Conservation (phyloP, 2,888 invertebrate species). For the Harpagoxenus sublaevis region DNA sequence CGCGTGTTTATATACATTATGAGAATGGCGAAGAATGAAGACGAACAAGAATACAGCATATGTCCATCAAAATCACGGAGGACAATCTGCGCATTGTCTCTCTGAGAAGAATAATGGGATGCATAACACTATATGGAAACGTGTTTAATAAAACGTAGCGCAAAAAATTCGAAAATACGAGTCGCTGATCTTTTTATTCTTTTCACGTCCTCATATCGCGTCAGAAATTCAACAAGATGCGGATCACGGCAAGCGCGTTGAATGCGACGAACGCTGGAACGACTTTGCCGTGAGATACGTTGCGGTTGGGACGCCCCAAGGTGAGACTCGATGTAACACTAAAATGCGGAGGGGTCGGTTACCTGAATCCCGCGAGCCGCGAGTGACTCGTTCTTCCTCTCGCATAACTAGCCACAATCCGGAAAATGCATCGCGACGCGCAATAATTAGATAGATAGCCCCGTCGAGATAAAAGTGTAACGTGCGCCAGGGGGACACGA, state of each 20-base stretch:
- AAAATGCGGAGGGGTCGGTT: background rate
- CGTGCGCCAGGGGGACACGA: constrained; percentile 8
- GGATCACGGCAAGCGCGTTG: background rate
- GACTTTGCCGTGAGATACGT: background rate
- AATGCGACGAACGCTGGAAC: background rate
- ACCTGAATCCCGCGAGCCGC: background rate
- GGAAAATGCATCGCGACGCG: constrained; percentile 2
- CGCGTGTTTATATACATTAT: background rate
- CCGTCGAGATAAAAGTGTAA: constrained; percentile 6
- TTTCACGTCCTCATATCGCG: background rate
- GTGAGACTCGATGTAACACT: background rate
- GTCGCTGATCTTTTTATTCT: background rate
- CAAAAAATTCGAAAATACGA: background rate
- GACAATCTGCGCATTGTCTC: background rate
- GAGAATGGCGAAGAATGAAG: background rate
- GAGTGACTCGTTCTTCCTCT: constrained; percentile 27
- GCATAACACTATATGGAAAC: background rate
- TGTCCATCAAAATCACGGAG: background rate
- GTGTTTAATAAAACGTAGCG: background rate
- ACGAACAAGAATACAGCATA: background rate
- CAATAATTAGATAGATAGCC: constrained; percentile 27
- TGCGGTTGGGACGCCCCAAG: background rate
- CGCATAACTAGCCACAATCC: background rate
- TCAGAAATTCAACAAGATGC: background rate
- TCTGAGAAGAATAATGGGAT: background rate